These are phyloP conservation scores for Eurytoma adleriae DNA, from an alignment of 2,888 invertebrate species.

Conservation along the genomic window DNA sequence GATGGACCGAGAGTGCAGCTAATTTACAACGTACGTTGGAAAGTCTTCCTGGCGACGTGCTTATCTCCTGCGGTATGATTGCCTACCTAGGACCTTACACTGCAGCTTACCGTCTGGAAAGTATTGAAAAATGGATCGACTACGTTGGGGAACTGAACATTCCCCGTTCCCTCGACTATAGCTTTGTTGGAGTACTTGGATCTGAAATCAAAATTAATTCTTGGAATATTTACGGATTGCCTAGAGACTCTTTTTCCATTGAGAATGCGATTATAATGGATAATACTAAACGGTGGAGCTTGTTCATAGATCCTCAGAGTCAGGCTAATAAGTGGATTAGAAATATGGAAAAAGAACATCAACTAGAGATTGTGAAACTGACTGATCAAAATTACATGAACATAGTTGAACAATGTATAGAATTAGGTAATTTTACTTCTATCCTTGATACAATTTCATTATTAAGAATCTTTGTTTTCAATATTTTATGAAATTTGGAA, in stretches of 20 bases:
- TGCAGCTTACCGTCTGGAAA: slow-evolving; percentile 80
- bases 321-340: slow-evolving; percentile 93
- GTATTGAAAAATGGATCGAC: slow-evolving; percentile 85
- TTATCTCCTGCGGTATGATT: slow-evolving; percentile 92
- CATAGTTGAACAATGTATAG: slow-evolving; percentile 85
- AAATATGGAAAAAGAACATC: slow-evolving; percentile 86
- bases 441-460: neutral
- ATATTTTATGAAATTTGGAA: too few species aligned
- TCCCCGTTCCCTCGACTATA: slow-evolving; percentile 86
- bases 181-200: slow-evolving; percentile 86
- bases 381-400: slow-evolving; percentile 87
- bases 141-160: slow-evolving; percentile 83
- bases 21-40: slow-evolving; percentile 86
- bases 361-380: slow-evolving; percentile 84
- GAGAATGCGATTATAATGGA: slow-evolving; percentile 92
- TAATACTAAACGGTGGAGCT: slow-evolving; percentile 86
- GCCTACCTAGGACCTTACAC: slow-evolving; percentile 94
- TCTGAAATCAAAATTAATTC: slow-evolving; percentile 91
- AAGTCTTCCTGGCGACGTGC: slow-evolving; percentile 91
- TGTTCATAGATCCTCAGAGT: slow-evolving; percentile 90
- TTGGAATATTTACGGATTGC: slow-evolving; percentile 90
- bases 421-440: slow-evolving; percentile 78
- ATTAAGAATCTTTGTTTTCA: neutral
- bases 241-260: slow-evolving; percentile 88
- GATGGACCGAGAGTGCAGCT: slow-evolving; percentile 89